Evolutionary conservation across 2,888 invertebrate species (phyloP).

Genomic region (Girardia tigrina): DNA sequence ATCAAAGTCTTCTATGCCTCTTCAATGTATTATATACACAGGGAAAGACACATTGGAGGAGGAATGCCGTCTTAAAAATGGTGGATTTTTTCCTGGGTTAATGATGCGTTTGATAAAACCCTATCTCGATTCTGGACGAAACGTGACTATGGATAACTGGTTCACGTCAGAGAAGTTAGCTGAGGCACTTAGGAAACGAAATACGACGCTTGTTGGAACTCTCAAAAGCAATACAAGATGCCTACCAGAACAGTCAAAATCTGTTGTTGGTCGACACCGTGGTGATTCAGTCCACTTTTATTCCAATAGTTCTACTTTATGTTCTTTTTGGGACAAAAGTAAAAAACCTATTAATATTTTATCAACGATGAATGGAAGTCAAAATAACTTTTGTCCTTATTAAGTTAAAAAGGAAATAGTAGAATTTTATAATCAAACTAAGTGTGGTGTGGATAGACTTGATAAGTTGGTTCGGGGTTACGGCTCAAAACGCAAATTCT

Average conservation of each 20-base stretch:
- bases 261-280: conserved; percentile 24
- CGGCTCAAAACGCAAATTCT: conserved; percentile 21
- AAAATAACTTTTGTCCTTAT: conserved; percentile 25
- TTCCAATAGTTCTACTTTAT: conserved; percentile 27
- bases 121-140: conserved; percentile 25
- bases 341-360: conserved; percentile 20
- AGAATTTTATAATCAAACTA: conserved; percentile 24
- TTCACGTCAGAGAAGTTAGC: conserved; percentile 25
- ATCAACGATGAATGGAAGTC: conserved; percentile 28
- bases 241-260: conserved; percentile 21
- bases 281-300: conserved; percentile 11
- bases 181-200: conserved; percentile 9
- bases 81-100: neutral
- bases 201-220: conserved; percentile 19
- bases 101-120: neutral
- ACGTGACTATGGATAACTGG: neutral
- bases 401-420: conserved; percentile 19
- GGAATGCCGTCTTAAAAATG: neutral
- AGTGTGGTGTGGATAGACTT: conserved; percentile 17
- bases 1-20: too few relatives aligned
- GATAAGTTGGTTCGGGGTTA: conserved; percentile 21
- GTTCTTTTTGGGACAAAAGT: conserved; percentile 30
- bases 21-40: neutral
- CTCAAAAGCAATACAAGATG: conserved; percentile 7
- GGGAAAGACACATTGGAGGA: conserved; percentile 6